phyloP scores from a whole-genome alignment of 1,140 invertebrate species.

The Macrosteles quadrilineatus region DNA sequence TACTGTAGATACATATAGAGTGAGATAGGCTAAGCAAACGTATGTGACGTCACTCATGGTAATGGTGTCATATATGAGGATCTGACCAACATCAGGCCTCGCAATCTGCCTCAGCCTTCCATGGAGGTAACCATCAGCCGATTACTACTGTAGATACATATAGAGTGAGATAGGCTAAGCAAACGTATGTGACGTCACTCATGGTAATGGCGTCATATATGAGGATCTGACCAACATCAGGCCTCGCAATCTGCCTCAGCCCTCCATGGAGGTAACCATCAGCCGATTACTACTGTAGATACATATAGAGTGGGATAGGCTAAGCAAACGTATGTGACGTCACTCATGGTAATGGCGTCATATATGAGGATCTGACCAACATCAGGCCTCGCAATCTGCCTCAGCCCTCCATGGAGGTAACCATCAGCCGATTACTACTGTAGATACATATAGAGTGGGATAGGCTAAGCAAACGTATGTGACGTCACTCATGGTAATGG shows the following conservation, averaged over 20 bases:
- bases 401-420: conserved; percentile 52
- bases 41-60: conserved; percentile 48
- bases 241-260: conserved; percentile 50
- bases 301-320: too few species aligned
- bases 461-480: too few species aligned
- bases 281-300: too few species aligned
- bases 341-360: conserved; percentile 52
- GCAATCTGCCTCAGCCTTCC: conserved; percentile 50
- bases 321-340: conserved; percentile 48
- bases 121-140: conserved; percentile 53
- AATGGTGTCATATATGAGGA: conserved; percentile 65
- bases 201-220: conserved; percentile 58
- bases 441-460: too few species aligned
- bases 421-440: too few species aligned
- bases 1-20: too few species aligned
- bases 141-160: too few species aligned
- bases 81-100: conserved; percentile 50
- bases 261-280: conserved; percentile 53
- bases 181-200: conserved; percentile 47
- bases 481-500: conserved; percentile 49
- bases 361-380: conserved; percentile 64
- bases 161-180: too few species aligned
- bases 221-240: conserved; percentile 58
- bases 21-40: too few species aligned
- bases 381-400: conserved; percentile 50